Evolutionary conservation across 2,113 vertebrate genomes (phyloP).

Genomic region (Chinchilla lanigera): DNA sequence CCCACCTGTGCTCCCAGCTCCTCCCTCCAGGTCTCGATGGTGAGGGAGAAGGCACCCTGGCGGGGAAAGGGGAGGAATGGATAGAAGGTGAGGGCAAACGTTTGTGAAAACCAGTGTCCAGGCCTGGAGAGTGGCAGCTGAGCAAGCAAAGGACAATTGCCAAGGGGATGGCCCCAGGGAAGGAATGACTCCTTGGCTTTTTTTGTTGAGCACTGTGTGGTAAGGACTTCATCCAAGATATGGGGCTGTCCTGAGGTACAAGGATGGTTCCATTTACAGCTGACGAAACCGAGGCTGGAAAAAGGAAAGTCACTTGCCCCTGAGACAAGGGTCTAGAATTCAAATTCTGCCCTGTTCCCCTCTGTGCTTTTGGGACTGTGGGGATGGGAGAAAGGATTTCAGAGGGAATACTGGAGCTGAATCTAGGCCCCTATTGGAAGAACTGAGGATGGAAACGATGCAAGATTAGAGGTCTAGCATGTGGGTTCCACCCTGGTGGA

Average conservation of each 20-base stretch:
- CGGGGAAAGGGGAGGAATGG: neutral
- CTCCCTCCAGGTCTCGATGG: slow-evolving; percentile 92
- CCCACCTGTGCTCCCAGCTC: slow-evolving; percentile 84
- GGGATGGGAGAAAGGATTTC: neutral
- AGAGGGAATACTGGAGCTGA: neutral
- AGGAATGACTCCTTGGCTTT: neutral
- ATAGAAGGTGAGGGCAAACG: neutral
- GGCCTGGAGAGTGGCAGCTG: too few relatives aligned
- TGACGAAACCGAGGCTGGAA: neutral
- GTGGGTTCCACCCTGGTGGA: too few relatives aligned
- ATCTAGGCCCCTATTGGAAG: neutral
- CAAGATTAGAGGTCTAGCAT: neutral
- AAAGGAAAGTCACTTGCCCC: neutral
- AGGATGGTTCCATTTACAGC: neutral
- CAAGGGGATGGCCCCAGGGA: neutral
- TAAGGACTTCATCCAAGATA: neutral
- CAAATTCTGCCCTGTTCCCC: neutral
- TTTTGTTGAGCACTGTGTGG: neutral
- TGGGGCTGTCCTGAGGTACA: neutral
- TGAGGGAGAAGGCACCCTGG: slow-evolving; percentile 92
- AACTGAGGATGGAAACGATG: neutral
- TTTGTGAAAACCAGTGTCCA: neutral
- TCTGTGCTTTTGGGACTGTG: neutral
- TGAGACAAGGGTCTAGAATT: neutral
- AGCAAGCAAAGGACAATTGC: neutral